Conservation (phyloP, 2,113 vertebrate genomes). For the Phoenicopterus ruber region DNA sequence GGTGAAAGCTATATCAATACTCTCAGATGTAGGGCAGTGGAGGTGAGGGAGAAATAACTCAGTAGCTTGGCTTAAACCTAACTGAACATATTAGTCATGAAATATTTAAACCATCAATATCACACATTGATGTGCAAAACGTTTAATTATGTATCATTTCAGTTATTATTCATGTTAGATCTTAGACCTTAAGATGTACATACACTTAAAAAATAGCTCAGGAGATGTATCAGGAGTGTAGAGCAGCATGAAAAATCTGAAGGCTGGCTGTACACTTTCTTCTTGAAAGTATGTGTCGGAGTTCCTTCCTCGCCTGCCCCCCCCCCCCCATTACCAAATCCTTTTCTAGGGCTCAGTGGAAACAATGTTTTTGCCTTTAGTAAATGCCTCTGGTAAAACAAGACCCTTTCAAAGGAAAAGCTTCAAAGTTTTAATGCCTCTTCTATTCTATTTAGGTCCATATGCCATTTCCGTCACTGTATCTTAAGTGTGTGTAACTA, state of each 20-base stretch:
- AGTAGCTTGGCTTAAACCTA: constrained; percentile 50
- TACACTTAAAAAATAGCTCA: constrained; percentile 65
- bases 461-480: neutral
- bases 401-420: neutral
- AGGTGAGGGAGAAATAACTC: constrained; percentile 57
- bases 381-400: neutral
- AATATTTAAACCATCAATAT: constrained; percentile 73
- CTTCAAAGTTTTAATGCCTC: neutral
- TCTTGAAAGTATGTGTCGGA: neutral
- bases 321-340: neutral
- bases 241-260: constrained; percentile 48
- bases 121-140: constrained; percentile 59
- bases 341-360: neutral
- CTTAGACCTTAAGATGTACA: constrained; percentile 63
- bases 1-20: constrained; percentile 3
- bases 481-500: neutral
- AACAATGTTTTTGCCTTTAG: neutral
- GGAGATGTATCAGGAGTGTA: constrained; percentile 33
- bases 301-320: no score
- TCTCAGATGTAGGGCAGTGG: constrained; percentile 21
- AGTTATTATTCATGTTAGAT: constrained; percentile 69
- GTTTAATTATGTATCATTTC: constrained; percentile 72
- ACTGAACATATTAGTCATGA: constrained; percentile 67
- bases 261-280: neutral
- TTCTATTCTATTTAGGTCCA: neutral